A percentile compares a stretch with the other conserved stretches of the same genome.
These are phyloP conservation scores for Dicaeum eximium DNA, from an alignment of 2,113 vertebrate genomes.

Conservation along the genomic window DNA sequence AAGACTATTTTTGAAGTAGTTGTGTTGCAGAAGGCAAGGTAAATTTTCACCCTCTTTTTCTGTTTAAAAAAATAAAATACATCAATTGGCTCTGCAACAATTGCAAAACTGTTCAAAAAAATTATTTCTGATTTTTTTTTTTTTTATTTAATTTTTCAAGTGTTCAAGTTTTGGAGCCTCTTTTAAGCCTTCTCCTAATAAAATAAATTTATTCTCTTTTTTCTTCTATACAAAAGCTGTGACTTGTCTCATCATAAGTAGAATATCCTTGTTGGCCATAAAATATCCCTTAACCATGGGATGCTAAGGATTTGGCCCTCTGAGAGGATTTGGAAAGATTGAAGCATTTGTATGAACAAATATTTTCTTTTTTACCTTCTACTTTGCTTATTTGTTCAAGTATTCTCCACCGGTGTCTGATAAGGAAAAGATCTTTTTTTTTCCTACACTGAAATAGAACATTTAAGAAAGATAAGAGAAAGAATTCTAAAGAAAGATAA, in stretches of 20 bases:
- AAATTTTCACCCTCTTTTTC: background rate
- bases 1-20: background rate
- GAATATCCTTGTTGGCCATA: background rate
- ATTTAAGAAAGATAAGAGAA: background rate
- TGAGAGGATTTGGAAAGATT: background rate
- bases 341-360: background rate
- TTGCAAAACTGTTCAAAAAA: background rate
- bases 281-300: background rate
- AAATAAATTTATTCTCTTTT: background rate
- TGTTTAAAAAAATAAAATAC: background rate
- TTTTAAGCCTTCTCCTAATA: background rate
- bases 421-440: background rate
- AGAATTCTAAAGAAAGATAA: background rate
- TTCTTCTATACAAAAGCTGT: background rate
- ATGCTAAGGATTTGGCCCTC: background rate
- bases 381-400: background rate
- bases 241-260: background rate
- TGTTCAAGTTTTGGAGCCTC: background rate
- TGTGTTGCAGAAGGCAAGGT: background rate
- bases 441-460: background rate
- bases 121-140: background rate
- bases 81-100: background rate
- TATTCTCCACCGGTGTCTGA: background rate
- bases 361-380: background rate
- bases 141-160: background rate